Base-by-base conservation (phyloP, 2,113 vertebrate genomes). In the Lethenteron camtschaticum region DNA sequence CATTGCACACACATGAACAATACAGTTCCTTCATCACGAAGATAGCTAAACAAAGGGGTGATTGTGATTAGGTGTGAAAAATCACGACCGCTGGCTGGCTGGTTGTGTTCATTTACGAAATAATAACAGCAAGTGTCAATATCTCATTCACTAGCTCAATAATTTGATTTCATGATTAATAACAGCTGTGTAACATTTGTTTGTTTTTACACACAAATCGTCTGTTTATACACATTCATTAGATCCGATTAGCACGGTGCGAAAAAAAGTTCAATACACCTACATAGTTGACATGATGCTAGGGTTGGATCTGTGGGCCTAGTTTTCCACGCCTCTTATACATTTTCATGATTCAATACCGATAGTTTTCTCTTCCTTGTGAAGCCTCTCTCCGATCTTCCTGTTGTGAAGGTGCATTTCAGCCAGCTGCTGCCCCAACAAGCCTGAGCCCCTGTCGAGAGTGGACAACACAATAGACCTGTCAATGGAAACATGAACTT, bases 381-480 rank as follows among this genome's bases (percentile, higher is more conserved):
- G 79, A 41, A 81, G 63, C 71, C 74, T 81, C 68, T 90, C 83
- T 70, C 84, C 72, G 57, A 79, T 80, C 73, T 74, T 81, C 76
- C 82, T 80, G 78, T 96, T 99, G 71, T 90, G 78, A 59, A 92
- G 80, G 73, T 99, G 94, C 11, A 96, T 78, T 71, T 89, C 85
- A 56, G 89, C 90, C 57, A 99, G 76, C 57, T 86, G 84, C 66
- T 83, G 77, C 71, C 90, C 41, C 41, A 41, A 41, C 92, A 13
- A 99, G 80, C 56, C 78, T 80, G 56, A 78, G 80, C 59, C 86
- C 82, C 56, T 83, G 80, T 71, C 92, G 96, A 73, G 18, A 71
- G 69, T 55, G 56, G 55, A 56, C 14, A 4, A 63, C 16, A 41
- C 14, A 70, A n/a, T 16, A 63, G 24, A 20, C 13, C 2, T 70